Percentiles rank a stretch among this genome's conserved stretches.
Evolutionary conservation across 2,113 vertebrate species (phyloP).

Genomic region (Chroicocephalus ridibundus): DNA sequence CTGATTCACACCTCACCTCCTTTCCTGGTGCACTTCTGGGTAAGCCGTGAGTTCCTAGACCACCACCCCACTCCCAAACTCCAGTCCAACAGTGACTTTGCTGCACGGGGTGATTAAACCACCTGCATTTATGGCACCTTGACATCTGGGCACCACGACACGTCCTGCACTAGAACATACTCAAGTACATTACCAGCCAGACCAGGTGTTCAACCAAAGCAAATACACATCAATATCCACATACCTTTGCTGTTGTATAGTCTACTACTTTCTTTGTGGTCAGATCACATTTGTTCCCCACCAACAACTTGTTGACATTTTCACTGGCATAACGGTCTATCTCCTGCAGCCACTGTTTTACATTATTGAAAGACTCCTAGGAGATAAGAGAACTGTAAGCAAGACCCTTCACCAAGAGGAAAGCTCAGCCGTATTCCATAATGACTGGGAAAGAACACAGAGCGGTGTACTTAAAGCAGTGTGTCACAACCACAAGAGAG

Average conservation of each 20-base stretch:
- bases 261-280: slow-evolving; percentile 98
- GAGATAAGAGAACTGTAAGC: slow-evolving; percentile 40
- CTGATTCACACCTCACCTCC: fast-evolving
- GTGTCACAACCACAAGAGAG: neutral
- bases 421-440: neutral
- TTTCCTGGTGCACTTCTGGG: neutral
- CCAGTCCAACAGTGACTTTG: fast-evolving
- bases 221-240: fast-evolving
- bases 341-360: slow-evolving; percentile 99
- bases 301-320: slow-evolving; percentile 98
- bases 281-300: slow-evolving; percentile 97
- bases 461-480: neutral
- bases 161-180: neutral
- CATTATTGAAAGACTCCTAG: slow-evolving; percentile 97
- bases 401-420: neutral
- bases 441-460: fast-evolving
- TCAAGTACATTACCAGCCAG: neutral
- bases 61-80: neutral
- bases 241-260: slow-evolving; percentile 95
- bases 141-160: neutral
- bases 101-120: fast-evolving
- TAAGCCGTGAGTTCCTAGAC: neutral
- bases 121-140: fast-evolving
- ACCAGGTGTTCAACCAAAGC: neutral
- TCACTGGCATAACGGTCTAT: slow-evolving; percentile 98